These are phyloP conservation scores for Hippopotamyrus pictus DNA, from an alignment of 2,797 vertebrate genomes.

Conservation along the genomic window DNA sequence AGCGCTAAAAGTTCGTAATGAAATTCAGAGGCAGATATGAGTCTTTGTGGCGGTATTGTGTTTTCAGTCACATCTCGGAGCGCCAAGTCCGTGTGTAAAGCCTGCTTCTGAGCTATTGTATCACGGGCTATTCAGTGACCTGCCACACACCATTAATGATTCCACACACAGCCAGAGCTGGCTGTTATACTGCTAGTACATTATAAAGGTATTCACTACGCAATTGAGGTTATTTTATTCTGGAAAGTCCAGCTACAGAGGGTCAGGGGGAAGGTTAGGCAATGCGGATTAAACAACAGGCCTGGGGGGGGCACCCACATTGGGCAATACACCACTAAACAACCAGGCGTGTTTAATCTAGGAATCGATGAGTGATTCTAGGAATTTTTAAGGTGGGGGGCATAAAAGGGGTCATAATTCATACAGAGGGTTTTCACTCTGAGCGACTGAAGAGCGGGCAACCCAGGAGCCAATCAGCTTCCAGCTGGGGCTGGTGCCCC, in stretches of 20 bases:
- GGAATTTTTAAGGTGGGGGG: background rate
- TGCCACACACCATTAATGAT: background rate
- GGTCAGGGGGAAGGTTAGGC: background rate
- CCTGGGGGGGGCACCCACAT: background rate
- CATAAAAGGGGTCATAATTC: background rate
- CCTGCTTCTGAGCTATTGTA: background rate
- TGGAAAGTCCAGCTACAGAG: background rate
- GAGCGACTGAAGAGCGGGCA: background rate
- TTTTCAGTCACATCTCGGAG: constrained; percentile 41
- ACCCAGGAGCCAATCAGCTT: background rate
- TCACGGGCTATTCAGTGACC: background rate
- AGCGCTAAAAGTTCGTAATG: constrained; percentile 51
- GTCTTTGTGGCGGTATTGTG: constrained; percentile 40
- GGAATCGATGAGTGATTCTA: background rate
- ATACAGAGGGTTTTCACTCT: background rate
- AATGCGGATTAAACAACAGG: background rate
- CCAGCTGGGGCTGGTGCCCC: background rate
- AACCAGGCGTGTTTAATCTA: background rate
- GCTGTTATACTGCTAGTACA: background rate
- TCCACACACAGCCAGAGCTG: background rate
- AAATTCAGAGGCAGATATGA: constrained; percentile 51
- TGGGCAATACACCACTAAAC: background rate
- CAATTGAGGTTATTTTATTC: constrained; percentile 1
- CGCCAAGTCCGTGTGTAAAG: constrained; percentile 39
- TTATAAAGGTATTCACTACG: background rate